These are phyloP conservation scores for Puffinus mauretanicus DNA, from an alignment of 2,113 vertebrate species.

Conservation along the genomic window DNA sequence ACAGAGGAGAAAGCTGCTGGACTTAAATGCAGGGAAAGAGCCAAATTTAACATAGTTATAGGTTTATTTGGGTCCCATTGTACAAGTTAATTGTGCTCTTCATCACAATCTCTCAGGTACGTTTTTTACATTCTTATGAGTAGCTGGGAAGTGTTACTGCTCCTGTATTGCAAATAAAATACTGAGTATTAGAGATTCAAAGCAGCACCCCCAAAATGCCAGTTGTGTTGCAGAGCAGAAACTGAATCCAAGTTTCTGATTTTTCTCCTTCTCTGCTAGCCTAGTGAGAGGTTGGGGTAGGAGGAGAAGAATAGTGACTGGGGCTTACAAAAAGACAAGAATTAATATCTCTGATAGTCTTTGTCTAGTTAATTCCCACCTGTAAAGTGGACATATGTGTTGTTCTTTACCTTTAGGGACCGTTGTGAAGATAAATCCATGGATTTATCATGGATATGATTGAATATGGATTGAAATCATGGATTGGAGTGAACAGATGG, in stretches of 20 bases:
- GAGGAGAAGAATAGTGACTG: not conserved
- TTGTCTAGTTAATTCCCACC: not conserved
- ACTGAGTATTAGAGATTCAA: not conserved
- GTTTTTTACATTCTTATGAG: not conserved
- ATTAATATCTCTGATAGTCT: not conserved
- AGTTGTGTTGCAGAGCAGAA: not conserved
- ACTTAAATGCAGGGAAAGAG: not conserved
- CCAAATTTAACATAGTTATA: not conserved
- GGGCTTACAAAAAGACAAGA: not conserved
- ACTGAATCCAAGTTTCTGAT: not conserved
- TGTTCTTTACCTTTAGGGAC: not conserved
- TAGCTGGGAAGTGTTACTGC: not conserved
- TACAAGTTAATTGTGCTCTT: not conserved
- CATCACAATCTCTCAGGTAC: not conserved
- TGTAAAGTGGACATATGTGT: not conserved
- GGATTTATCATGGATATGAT: no score
- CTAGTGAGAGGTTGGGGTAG: not conserved
- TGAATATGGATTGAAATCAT: no score
- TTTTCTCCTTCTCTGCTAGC: not conserved
- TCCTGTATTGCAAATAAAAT: not conserved
- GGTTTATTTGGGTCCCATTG: not conserved
- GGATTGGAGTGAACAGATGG: not conserved
- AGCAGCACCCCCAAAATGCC: not conserved
- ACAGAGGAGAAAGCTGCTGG: not conserved
- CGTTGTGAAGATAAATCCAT: not conserved